These are phyloP conservation scores for Saccostrea echinata DNA, from an alignment of 1,140 invertebrate species.

Conservation along the genomic window DNA sequence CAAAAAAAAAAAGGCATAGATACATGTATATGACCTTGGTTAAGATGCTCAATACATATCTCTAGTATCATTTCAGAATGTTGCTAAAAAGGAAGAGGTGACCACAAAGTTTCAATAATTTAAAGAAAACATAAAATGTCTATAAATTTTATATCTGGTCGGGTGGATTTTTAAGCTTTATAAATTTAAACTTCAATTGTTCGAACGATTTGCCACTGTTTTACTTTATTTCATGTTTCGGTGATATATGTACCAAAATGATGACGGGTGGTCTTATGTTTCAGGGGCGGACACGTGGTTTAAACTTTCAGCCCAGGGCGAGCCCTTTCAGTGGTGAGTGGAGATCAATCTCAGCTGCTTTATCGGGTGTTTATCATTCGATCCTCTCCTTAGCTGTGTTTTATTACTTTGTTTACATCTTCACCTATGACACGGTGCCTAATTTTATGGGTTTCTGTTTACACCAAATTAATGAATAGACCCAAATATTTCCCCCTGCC, in stretches of 20 bases:
- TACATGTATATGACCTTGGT: too few species aligned
- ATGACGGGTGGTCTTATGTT: not conserved
- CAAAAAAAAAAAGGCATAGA: too few species aligned
- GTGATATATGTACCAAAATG: not conserved
- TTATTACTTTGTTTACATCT: not conserved
- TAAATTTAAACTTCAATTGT: too few species aligned
- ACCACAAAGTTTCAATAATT: too few species aligned
- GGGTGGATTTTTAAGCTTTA: too few species aligned
- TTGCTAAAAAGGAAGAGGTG: too few species aligned
- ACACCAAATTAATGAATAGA: not conserved
- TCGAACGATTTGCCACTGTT: too few species aligned
- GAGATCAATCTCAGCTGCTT: not conserved
- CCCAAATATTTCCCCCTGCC: not conserved
- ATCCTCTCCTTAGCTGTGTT: not conserved
- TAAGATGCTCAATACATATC: too few species aligned
- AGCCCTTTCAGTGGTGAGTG: not conserved
- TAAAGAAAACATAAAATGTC: too few species aligned
- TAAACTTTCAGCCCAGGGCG: not conserved
- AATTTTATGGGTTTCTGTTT: not conserved
- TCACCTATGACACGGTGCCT: not conserved
- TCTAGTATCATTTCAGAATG: too few species aligned
- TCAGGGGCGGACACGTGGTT: constrained; percentile 4
- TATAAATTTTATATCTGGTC: too few species aligned
- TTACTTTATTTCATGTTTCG: not conserved
- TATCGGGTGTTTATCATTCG: not conserved